Evolutionary conservation across 2,113 vertebrate species (phyloP).

Genomic region (Turnix velox): DNA sequence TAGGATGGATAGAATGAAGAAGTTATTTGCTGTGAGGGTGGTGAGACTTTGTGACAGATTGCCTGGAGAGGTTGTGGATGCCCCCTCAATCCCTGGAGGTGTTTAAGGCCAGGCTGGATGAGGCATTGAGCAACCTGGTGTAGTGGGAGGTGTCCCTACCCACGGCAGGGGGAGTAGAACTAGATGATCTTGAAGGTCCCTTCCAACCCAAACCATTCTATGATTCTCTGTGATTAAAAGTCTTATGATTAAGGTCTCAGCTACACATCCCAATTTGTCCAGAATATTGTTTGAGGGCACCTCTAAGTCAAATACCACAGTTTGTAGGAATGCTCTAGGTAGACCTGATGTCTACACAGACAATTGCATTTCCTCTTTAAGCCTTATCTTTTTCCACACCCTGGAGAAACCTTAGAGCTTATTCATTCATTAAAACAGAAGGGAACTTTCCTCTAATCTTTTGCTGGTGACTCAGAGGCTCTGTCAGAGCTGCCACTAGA

Average conservation of each 20-base stretch:
- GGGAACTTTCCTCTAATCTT: constrained; percentile 40
- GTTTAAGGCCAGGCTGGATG: too few species aligned
- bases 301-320: neutral
- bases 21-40: too few species aligned
- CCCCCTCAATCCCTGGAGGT: too few species aligned
- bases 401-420: constrained; percentile 1
- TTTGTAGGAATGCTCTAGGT: neutral
- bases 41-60: too few species aligned
- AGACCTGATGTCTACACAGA: constrained; percentile 1
- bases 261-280: neutral
- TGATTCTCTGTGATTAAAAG: neutral
- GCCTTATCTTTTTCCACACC: constrained; percentile 50
- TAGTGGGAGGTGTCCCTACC: too few species aligned
- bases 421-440: constrained; percentile 54
- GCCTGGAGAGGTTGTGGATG: too few species aligned
- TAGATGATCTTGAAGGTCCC: too few species aligned
- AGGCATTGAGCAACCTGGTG: too few species aligned
- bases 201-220: too few species aligned
- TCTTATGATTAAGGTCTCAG: neutral
- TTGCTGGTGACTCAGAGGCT: neutral
- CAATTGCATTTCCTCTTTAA: constrained; percentile 16
- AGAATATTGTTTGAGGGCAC: neutral
- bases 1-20: too few species aligned
- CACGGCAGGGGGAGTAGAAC: too few species aligned
- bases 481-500: neutral